Conservation (phyloP, 2,797 vertebrate genomes). For the Nyctibius grandis region DNA sequence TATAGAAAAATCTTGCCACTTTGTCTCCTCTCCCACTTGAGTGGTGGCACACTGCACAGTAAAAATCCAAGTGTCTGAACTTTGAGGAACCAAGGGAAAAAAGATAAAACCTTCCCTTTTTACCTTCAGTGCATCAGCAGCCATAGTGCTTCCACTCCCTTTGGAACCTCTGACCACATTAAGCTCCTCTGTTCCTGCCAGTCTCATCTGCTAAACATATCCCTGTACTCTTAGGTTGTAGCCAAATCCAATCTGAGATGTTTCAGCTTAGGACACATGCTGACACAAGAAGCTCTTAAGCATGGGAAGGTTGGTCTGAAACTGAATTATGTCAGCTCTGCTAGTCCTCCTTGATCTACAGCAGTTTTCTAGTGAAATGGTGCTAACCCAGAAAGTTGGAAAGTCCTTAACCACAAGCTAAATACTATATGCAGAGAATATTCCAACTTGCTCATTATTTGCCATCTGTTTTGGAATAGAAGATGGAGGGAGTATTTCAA, state of each 20-base stretch:
- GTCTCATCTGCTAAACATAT: background rate
- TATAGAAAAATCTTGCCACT: background rate
- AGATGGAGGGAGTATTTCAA: slow-evolving; percentile 17
- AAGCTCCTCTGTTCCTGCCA: background rate
- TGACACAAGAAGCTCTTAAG: background rate
- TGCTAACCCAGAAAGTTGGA: slow-evolving; percentile 31
- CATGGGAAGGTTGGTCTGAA: background rate
- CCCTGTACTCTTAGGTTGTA: background rate
- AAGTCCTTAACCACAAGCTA: background rate
- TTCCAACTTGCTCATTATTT: slow-evolving; percentile 39
- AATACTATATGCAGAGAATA: background rate
- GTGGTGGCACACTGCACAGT: background rate
- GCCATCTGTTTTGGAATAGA: slow-evolving; percentile 34
- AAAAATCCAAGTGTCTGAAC: background rate
- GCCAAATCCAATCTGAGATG: background rate
- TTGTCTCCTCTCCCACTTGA: background rate
- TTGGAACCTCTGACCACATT: background rate
- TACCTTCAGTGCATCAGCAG: background rate
- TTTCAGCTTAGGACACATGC: background rate
- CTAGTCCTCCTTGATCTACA: background rate
- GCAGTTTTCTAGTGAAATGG: slow-evolving; percentile 11
- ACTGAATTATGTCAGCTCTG: slow-evolving; percentile 8
- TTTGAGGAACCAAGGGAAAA: background rate
- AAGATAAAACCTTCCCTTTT: background rate
- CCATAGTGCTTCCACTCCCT: background rate